phyloP scores from a whole-genome alignment of 2,797 vertebrate species.

The Notamacropus eugenii region DNA sequence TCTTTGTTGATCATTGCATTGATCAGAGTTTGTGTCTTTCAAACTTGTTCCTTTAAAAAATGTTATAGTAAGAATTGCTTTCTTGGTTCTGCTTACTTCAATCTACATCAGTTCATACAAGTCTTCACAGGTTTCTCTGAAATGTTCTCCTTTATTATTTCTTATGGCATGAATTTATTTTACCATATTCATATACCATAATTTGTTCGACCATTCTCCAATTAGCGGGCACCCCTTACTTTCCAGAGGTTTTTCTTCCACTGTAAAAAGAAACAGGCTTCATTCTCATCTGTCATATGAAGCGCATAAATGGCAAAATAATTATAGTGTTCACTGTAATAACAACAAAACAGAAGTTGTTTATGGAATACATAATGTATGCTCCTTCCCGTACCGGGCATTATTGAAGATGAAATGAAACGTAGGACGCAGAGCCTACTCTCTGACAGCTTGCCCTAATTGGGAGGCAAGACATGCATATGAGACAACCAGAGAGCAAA shows the following conservation, averaged over 20 bases:
- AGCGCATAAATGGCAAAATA: background rate
- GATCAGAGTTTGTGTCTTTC: background rate
- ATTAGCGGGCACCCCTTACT: background rate
- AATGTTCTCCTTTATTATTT: background rate
- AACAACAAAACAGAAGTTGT: background rate
- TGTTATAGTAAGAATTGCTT: background rate
- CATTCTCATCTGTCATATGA: background rate
- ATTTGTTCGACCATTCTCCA: background rate
- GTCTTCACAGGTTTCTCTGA: background rate
- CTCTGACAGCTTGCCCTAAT: conserved; percentile 3
- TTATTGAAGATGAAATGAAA: background rate
- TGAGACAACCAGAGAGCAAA: background rate
- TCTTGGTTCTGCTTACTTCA: background rate
- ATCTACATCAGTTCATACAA: background rate
- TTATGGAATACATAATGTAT: background rate
- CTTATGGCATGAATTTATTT: background rate
- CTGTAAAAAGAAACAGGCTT: background rate
- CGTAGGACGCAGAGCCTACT: background rate
- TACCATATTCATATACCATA: background rate
- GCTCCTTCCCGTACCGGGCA: background rate
- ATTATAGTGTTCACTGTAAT: background rate
- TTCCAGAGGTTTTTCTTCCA: background rate
- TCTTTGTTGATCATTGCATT: background rate
- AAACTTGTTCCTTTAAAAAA: background rate
- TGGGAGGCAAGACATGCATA: background rate